Conservation (phyloP, 2,888 invertebrate genomes). For the Drosophila barbarae region DNA sequence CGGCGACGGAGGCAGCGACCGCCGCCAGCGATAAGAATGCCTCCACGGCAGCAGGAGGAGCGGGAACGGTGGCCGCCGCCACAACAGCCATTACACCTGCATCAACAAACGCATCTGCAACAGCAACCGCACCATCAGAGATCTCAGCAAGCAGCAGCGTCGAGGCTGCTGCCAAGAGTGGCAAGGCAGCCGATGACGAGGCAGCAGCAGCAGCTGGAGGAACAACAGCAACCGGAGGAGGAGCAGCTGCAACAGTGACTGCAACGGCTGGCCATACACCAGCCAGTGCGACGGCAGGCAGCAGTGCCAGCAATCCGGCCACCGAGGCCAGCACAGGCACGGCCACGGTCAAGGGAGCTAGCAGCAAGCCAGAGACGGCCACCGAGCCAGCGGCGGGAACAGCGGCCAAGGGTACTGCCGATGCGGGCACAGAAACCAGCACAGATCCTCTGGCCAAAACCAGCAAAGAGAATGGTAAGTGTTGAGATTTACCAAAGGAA, state of each 20-base stretch:
- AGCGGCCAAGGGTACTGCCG: slow-evolving; percentile 19
- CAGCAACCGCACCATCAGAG: slow-evolving; percentile 46
- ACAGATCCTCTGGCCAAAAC: slow-evolving; percentile 10
- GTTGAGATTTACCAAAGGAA: too few relatives aligned
- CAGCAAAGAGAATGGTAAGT: slow-evolving; percentile 17
- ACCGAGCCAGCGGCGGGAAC: slow-evolving; percentile 11
- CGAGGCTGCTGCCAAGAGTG: slow-evolving; percentile 34
- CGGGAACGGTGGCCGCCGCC: slow-evolving; percentile 43
- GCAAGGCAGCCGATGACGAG: slow-evolving; percentile 32
- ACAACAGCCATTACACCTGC: slow-evolving; percentile 27
- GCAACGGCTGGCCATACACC: slow-evolving; percentile 12
- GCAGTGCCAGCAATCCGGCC: not conserved
- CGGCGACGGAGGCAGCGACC: slow-evolving; percentile 7
- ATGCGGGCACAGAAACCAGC: not conserved
- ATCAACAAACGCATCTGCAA: slow-evolving; percentile 37
- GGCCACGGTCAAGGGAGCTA: slow-evolving; percentile 12
- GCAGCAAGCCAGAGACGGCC: slow-evolving; percentile 9
- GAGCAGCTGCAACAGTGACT: slow-evolving; percentile 7
- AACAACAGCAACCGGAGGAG: not conserved
- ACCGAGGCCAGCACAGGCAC: slow-evolving; percentile 1
- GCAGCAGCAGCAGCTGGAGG: slow-evolving; percentile 5
- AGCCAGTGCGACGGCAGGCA: slow-evolving; percentile 5
- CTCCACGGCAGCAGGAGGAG: slow-evolving; percentile 16
- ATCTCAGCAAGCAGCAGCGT: slow-evolving; percentile 29
- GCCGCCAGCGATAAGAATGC: slow-evolving; percentile 16